Evolutionary conservation across 53 echinoderm and acorn worm genomes (phyloP), one percentile per base, ranked within the genome.

Genomic region (Temnopleurus reevesii): DNA sequence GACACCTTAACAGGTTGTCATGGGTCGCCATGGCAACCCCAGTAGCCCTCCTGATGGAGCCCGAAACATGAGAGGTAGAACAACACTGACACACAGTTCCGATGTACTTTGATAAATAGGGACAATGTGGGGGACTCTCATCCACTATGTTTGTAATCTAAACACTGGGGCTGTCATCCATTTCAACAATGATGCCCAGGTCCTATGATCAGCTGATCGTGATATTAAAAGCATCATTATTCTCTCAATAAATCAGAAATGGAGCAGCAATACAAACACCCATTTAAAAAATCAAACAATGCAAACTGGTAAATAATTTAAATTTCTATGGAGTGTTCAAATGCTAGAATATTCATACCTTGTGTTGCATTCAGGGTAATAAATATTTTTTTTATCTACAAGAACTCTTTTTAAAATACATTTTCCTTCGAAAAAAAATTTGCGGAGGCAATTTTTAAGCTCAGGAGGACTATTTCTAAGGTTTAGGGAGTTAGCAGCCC

Each of bases 1-100:
- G 86, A 86, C 86, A 86, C 86, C 86, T 55, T 86, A 86, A 86
- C 61, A 60, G 43, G 86, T 60, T 86, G 86, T 86, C 55, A 86
- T 36, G 43, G 59, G 86, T 86, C 30, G 86, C 24, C 61, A 86
- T 86, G 63, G 61, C 5, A 27, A 86, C 61, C 38, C 49, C 46
- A 45, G 63, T 13, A 46, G 45, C 27, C 59, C 86, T 26, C 36
- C 86, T 60, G 86, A 45, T 45, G 61, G 61, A 33, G 45, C 45
- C 15, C 28, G 86, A 44, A 86, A 86, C 86, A 59, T 61, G 86
- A 60, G 86, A 59, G 59, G 21, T 59, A 61, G 59, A 86, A 86
- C 83, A 83, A 83, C 83, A 83, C 83, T 83, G 83, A 55, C 55
- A 53, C 55, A 54, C 81, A 31, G 55, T 79, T 49, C 79, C 26